Base-by-base conservation (phyloP, 1,140 invertebrate genomes). In the Amphibalanus amphitrite region DNA sequence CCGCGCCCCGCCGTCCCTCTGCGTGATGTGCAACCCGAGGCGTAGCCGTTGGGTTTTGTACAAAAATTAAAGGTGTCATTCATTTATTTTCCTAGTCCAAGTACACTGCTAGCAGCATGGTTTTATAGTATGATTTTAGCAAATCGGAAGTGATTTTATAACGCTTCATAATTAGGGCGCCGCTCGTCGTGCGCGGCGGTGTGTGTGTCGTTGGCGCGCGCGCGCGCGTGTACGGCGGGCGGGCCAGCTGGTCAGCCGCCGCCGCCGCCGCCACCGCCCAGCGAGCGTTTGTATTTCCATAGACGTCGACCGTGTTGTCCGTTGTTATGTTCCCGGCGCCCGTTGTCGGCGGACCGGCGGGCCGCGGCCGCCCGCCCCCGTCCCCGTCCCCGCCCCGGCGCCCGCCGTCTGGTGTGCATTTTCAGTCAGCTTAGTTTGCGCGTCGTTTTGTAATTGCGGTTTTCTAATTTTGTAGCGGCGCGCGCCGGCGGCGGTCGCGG, bases 61-160 rank as follows among this genome's bases (percentile, higher is more conserved):
- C 47, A 59, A 59, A 59, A 59, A 59, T 59, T 59, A 59, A 59
- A 59, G 47, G 47, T 59, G 47, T 59, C 47, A 59, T 59, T 59
- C 47, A 59, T 59, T 59, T 59, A 59, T 59, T 59, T 59, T 59
- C 47, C 47, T 59, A 59, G 47, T 59, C 47, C 47, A 59, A 59
- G 47, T 59, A 59, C 47, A 59, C 47, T 59, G 47, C 47, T 59
- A 59, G 47, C 47, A 59, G 20, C 47, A 59, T 59, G 47, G 47
- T 59, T 59, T 59, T 59, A 59, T 59, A 59, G 47, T 59, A 59
- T 59, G 47, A 59, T 59, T 59, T 59, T 59, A 59, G 47, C 47
- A 59, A 59, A 59, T 59, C 47, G 47, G 47, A 59, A 59, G 47
- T 59, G 47, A 59, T 59, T 59, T 59, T 59, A 59, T 59, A 59